These are phyloP conservation scores for Alca torda DNA, from an alignment of 2,797 vertebrate genomes.

Conservation along the genomic window DNA sequence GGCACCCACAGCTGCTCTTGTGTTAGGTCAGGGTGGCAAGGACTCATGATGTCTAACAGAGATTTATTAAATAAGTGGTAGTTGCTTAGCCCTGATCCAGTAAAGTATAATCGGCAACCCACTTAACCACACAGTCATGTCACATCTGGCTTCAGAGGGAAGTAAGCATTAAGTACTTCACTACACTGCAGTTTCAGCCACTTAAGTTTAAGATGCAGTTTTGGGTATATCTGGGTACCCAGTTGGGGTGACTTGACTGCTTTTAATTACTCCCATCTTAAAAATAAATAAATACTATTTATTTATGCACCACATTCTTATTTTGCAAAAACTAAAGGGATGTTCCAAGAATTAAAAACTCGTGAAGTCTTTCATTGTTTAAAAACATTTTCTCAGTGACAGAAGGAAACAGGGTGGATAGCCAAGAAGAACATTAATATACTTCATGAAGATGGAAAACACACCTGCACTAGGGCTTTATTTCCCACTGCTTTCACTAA, in stretches of 20 bases:
- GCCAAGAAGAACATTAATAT: background rate
- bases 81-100: background rate
- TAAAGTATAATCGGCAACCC: background rate
- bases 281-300: background rate
- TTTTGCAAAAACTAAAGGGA: background rate
- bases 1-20: background rate
- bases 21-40: background rate
- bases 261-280: background rate
- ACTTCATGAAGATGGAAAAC: background rate
- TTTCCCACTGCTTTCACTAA: background rate
- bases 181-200: background rate
- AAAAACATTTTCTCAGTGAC: background rate
- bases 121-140: background rate
- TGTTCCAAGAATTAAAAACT: background rate
- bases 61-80: background rate
- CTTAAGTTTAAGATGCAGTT: background rate
- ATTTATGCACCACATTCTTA: background rate
- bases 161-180: background rate
- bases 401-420: background rate
- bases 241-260: background rate
- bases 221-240: background rate
- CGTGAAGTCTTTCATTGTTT: background rate
- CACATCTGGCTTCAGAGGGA: background rate
- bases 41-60: background rate
- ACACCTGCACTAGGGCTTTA: background rate